phyloP scores from a whole-genome alignment of 2,113 vertebrate genomes.

The Pterocles burchelli region DNA sequence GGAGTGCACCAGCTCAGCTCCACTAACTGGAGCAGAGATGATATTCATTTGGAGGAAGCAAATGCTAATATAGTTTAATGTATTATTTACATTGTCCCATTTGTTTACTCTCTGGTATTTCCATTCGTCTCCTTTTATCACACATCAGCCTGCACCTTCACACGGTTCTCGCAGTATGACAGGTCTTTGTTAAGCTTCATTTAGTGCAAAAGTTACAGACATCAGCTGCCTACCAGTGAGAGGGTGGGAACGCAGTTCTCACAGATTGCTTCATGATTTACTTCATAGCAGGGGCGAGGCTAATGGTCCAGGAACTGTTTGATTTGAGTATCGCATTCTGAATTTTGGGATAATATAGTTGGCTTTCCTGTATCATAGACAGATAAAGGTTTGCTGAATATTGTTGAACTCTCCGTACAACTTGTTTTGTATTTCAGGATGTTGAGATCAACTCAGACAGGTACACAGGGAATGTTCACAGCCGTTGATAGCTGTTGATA shows the following conservation, averaged over 20 bases:
- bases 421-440: not conserved
- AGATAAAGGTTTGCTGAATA: not conserved
- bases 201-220: not conserved
- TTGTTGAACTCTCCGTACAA: rapidly evolving
- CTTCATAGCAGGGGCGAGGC: rapidly evolving
- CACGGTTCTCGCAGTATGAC: not conserved
- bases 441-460: not conserved
- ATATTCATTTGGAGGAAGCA: not conserved
- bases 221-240: not conserved
- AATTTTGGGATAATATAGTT: not conserved
- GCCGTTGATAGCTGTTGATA: not conserved
- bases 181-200: not conserved
- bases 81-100: not conserved
- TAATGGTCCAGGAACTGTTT: not conserved
- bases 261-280: not conserved
- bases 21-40: not conserved
- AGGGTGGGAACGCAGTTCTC: not conserved
- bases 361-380: not conserved
- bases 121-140: not conserved
- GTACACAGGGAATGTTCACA: not conserved
- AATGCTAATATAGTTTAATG: not conserved
- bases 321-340: not conserved
- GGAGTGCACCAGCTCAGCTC: not conserved
- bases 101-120: not conserved
- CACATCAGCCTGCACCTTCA: not conserved